These are phyloP conservation scores for Idaea biselata DNA, from an alignment of 2,888 invertebrate genomes.

Conservation along the genomic window DNA sequence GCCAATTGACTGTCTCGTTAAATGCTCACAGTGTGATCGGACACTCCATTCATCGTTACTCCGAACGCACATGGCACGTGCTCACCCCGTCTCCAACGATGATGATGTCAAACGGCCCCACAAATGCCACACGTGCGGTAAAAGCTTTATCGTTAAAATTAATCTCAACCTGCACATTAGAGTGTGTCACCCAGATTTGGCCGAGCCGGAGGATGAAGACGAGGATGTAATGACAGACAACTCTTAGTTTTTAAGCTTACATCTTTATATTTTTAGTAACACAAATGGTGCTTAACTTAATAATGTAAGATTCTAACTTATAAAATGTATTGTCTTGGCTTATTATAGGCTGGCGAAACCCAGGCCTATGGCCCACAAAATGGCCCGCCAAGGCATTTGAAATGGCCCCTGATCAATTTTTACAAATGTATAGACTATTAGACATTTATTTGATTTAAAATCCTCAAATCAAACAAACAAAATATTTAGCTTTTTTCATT, in stretches of 20 bases:
- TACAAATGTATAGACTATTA: too few relatives aligned
- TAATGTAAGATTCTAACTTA: too few relatives aligned
- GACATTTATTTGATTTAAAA: too few relatives aligned
- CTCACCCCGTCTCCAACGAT: conserved; percentile 59
- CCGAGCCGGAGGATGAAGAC: conserved; percentile 71
- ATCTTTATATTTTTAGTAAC: conserved; percentile 3
- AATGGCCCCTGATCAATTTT: too few relatives aligned
- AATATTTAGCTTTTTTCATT: too few relatives aligned
- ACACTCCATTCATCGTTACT: conserved; percentile 69
- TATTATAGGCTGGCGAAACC: too few relatives aligned
- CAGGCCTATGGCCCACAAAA: too few relatives aligned
- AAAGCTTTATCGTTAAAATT: conserved; percentile 73
- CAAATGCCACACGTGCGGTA: conserved; percentile 72
- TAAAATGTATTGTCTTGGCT: too few relatives aligned
- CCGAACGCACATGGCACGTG: conserved; percentile 62
- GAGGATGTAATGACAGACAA: conserved; percentile 75
- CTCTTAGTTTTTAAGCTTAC: conserved; percentile 49
- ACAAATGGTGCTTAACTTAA: conserved; percentile 8
- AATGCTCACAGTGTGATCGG: conserved; percentile 70
- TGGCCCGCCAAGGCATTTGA: too few relatives aligned
- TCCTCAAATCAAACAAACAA: too few relatives aligned
- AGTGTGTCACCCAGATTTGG: conserved; percentile 72
- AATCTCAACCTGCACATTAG: conserved; percentile 72
- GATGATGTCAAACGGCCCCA: conserved; percentile 73
- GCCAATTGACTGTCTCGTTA: conserved; percentile 70